Base-by-base conservation (phyloP, 2,797 vertebrate species). In the Cynodonichthys magdalenae region DNA sequence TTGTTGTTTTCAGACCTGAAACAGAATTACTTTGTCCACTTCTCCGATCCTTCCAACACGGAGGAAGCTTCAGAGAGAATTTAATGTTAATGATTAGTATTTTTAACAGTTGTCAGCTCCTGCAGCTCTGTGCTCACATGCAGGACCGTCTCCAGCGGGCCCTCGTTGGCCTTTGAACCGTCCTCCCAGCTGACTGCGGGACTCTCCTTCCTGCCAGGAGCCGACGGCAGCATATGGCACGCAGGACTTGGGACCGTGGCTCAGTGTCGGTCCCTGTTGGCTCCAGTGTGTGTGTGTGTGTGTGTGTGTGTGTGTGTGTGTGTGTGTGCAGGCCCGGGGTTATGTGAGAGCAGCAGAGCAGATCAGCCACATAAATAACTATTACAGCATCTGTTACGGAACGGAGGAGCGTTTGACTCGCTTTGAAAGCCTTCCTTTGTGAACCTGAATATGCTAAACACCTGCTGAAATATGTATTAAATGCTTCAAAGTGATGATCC, bases 361-460 rank as follows among this genome's bases (percentile, higher is more conserved):
- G 66, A 87, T 85, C 80, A 72, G 66, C 65, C 79, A 85, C 80
- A 89, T 88, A 89, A 88, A 90, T 90, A 91, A 90, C 69, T 54
- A 78, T 78, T 55, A 66, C 66, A 66, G 82, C 83, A 87, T 89
- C 70, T 90, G 79, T 79, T 81, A 59, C 17, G 41, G 75, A 62
- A 53, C 49, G 53, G 50, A 75, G 61, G 56, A 77, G 18, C 15
- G 52, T 50, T 46, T 69, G 20, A 45, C 53, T 72, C 50, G 28
- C 49, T 69, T 56, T 51, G 53, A 75, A 71, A 78, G 63, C 53
- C 24, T 71, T 69, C 53, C 60, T 62, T 45, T 41, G 48, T 44
- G 49, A 19, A 55, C 27, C 58, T 41, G 14, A 34, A 45, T 29
- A 46, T 55, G 52, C 46, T 47, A 12, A 56, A 60, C 41, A 71